Evolutionary conservation across 2,797 vertebrate species (phyloP).

Genomic region (Enteromius trimaculatus): DNA sequence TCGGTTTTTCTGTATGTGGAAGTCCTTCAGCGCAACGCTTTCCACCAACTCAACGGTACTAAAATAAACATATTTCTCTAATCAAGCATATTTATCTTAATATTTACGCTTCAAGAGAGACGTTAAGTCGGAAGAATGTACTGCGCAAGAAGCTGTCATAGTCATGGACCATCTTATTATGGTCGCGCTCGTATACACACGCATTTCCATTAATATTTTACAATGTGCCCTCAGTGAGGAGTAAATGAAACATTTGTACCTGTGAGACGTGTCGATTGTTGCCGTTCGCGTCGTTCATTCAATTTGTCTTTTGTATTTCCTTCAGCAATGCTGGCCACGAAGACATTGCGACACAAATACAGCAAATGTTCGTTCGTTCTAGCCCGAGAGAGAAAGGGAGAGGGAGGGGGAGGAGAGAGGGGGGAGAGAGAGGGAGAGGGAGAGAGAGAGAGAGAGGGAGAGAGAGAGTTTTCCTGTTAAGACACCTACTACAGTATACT

Average conservation of each 20-base stretch:
- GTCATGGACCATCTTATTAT: constrained; percentile 3
- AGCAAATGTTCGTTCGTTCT: background rate
- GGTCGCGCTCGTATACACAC: background rate
- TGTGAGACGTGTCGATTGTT: background rate
- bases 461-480: background rate
- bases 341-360: constrained; percentile 26
- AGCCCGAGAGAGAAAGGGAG: too few species aligned
- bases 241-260: background rate
- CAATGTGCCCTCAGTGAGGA: background rate
- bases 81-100: background rate
- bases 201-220: constrained; percentile 8
- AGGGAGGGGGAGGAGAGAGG: background rate
- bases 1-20: background rate
- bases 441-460: background rate
- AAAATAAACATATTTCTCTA: background rate
- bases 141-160: constrained; percentile 13
- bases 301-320: constrained; percentile 8
- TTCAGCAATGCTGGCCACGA: background rate
- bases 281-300: background rate
- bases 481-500: background rate
- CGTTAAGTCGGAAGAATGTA: background rate
- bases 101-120: background rate
- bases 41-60: background rate
- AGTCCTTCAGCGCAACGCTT: background rate
- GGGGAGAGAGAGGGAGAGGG: background rate